Conservation (phyloP, 2,797 vertebrate genomes). For the Hemitrygon akajei region DNA sequence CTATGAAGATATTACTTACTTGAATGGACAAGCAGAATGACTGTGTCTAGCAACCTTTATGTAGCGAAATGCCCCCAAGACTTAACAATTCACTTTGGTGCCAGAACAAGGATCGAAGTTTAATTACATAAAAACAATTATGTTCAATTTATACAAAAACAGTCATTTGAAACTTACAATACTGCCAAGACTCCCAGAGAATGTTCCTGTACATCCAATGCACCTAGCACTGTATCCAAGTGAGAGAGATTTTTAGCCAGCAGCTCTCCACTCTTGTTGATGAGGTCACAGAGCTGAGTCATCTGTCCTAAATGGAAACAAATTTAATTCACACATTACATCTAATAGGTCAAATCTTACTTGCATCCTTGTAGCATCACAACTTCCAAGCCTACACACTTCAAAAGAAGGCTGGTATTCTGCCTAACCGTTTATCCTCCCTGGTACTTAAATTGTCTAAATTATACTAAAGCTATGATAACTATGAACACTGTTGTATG, state of each 20-base stretch:
- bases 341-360: neutral
- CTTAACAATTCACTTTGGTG: neutral
- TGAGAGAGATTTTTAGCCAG: slow-evolving; percentile 97
- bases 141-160: neutral
- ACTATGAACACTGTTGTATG: neutral
- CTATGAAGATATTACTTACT: neutral
- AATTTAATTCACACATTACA: slow-evolving; percentile 18
- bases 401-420: neutral
- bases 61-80: neutral
- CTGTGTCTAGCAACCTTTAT: neutral
- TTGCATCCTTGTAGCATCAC: neutral
- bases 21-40: neutral
- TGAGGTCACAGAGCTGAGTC: slow-evolving; percentile 98
- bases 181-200: slow-evolving; percentile 93
- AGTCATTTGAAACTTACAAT: slow-evolving; percentile 70
- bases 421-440: no score
- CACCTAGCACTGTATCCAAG: slow-evolving; percentile 94
- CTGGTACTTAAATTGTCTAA: neutral
- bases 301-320: slow-evolving; percentile 79
- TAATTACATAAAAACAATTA: neutral
- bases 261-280: slow-evolving; percentile 98
- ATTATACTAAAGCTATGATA: neutral
- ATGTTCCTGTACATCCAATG: slow-evolving; percentile 95
- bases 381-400: neutral
- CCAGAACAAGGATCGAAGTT: neutral